Evolutionary conservation across 1,140 invertebrate species (phyloP).

Genomic region (Apis mellifera): Amel_HAv3.1 CM009935.2:4863501-4864000

Average conservation of each 20-base stretch:
- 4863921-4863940: not conserved
- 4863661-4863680: not conserved
- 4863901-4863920: not conserved
- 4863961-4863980: too few species aligned
- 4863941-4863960: too few species aligned
- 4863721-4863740: constrained; percentile 10
- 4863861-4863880: not conserved
- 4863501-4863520: not conserved
- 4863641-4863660: not conserved
- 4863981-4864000: not conserved
- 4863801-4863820: not conserved
- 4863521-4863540: not conserved
- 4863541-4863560: not conserved
- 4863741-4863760: not conserved
- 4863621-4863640: not conserved
- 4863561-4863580: not conserved
- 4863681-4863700: not conserved
- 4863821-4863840: constrained; percentile 9
- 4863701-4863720: not conserved
- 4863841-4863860: too few species aligned
- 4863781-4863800: not conserved
- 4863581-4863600: constrained; percentile 9
- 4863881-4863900: not conserved
- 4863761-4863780: not conserved
- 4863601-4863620: not conserved